Conservation (phyloP, 2,888 invertebrate species). For the Eudemis profundana region DNA sequence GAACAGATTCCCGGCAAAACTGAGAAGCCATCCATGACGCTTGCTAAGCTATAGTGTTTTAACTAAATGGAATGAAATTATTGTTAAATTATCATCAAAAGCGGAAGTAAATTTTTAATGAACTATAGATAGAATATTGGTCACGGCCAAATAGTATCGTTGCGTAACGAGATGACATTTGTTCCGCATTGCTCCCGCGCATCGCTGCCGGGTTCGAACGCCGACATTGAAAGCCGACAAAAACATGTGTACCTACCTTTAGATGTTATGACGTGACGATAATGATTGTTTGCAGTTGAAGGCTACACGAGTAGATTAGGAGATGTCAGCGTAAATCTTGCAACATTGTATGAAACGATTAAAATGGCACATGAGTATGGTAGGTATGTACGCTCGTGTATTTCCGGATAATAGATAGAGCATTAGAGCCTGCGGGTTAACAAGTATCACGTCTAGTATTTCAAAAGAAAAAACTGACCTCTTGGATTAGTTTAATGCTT, state of each 20-base stretch:
- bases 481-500: no score
- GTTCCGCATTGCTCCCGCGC: conserved; percentile 66
- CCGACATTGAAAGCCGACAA: conserved; percentile 68
- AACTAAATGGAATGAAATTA: no score
- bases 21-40: no score
- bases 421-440: no score
- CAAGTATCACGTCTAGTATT: no score
- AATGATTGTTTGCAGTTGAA: conserved; percentile 23
- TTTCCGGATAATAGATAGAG: no score
- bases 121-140: conserved; percentile 42
- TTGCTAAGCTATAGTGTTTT: no score
- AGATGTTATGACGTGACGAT: conserved; percentile 25
- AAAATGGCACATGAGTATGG: no score
- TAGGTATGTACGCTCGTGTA: no score
- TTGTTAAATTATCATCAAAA: neutral
- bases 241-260: conserved; percentile 54
- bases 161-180: conserved; percentile 65
- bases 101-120: neutral
- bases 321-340: neutral
- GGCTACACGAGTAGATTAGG: conserved; percentile 1
- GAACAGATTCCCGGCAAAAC: no score
- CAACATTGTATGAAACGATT: neutral
- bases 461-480: no score
- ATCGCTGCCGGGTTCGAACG: conserved; percentile 72
- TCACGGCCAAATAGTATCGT: conserved; percentile 61